Evolutionary conservation across 53 echinoderm and acorn worm genomes (phyloP).

Genomic region (Henricia sp.): DNA sequence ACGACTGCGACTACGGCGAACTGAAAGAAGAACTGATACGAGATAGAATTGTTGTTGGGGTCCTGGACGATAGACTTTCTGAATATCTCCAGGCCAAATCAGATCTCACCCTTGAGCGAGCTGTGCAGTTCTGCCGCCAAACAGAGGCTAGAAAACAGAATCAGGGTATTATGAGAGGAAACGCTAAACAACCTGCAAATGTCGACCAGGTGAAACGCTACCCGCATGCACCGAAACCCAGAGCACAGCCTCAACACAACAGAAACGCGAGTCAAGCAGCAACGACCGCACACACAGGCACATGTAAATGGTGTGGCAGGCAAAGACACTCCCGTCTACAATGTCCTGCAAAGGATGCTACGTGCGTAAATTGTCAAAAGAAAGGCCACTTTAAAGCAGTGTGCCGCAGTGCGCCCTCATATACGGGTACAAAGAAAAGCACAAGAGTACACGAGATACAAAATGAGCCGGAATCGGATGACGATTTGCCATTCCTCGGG

Average conservation of each 20-base stretch:
- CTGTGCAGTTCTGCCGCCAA: constrained; percentile 53
- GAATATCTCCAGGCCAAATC: constrained; percentile 56
- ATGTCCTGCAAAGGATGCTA: constrained; percentile 74
- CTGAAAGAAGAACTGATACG: too few relatives aligned
- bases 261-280: too few relatives aligned
- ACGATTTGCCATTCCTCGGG: constrained; percentile 38
- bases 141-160: constrained; percentile 29
- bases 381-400: constrained; percentile 46
- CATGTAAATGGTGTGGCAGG: constrained; percentile 34
- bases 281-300: not conserved
- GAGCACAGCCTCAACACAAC: not conserved
- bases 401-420: constrained; percentile 33
- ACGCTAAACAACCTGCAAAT: not conserved
- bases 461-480: not conserved
- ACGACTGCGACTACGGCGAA: too few relatives aligned
- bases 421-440: constrained; percentile 7
- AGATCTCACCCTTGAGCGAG: constrained; percentile 46
- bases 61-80: constrained; percentile 29
- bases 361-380: constrained; percentile 18
- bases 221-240: constrained; percentile 17
- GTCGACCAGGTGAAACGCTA: not conserved
- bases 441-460: constrained; percentile 48
- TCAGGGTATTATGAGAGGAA: constrained; percentile 35
- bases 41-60: too few relatives aligned
- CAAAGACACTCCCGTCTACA: not conserved